Conservation (phyloP, 1,140 invertebrate species). For the Pachypsylla venusta region DNA sequence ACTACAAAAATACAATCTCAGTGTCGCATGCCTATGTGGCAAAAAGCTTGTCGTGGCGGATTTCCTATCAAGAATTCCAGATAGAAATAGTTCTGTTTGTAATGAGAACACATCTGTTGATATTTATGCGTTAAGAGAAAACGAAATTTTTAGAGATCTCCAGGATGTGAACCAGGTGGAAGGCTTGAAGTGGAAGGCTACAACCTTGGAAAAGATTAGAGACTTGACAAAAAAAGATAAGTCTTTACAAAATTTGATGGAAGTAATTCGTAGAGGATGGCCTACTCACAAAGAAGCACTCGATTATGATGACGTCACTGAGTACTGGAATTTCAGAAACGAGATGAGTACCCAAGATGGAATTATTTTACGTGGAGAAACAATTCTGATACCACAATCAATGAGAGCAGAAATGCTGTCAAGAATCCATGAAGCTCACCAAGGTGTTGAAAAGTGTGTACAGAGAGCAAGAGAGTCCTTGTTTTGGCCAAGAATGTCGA, state of each 20-base stretch:
- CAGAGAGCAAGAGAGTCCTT: constrained; percentile 26
- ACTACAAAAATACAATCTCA: constrained; percentile 28
- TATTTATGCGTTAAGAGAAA: too few species aligned
- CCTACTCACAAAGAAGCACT: constrained; percentile 27
- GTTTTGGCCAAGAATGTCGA: constrained; percentile 27
- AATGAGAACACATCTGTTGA: too few species aligned
- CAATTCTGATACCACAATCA: too few species aligned
- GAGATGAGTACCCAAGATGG: constrained; percentile 27
- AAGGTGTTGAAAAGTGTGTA: constrained; percentile 26
- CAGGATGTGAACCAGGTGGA: constrained; percentile 18
- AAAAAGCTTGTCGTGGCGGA: constrained; percentile 25
- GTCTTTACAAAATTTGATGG: constrained; percentile 21
- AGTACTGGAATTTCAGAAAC: constrained; percentile 15
- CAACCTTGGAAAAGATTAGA: constrained; percentile 18
- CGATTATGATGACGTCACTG: constrained; percentile 22
- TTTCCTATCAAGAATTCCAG: constrained; percentile 24
- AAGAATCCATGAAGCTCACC: constrained; percentile 27
- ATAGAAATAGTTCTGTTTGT: too few species aligned
- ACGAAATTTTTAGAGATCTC: constrained; percentile 18
- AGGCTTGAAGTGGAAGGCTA: constrained; percentile 22
- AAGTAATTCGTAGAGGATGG: constrained; percentile 28
- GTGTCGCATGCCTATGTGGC: constrained; percentile 23
- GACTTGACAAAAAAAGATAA: constrained; percentile 20
- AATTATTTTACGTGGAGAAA: too few species aligned
- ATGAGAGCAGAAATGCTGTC: constrained; percentile 28